Base-by-base conservation (phyloP, 2,888 invertebrate species). In the Paralinhomoeus sp. region DNA sequence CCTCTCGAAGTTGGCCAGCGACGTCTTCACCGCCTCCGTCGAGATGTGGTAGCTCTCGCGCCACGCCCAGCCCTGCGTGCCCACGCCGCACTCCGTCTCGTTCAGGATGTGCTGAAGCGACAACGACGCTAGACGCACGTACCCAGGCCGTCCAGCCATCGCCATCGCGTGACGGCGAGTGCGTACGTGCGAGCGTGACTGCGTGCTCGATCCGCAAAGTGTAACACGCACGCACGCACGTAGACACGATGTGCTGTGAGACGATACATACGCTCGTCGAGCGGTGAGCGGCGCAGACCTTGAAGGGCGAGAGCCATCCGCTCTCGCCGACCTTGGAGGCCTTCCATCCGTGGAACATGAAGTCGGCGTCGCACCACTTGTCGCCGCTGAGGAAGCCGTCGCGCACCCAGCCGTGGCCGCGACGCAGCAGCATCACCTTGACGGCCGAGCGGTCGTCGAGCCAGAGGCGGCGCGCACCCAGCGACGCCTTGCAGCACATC, bases 341-440 rank as follows among this genome's bases (percentile, higher is more conserved):
- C 46, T 57, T 57, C 52, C 54, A 55, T 18, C 54, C 56, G 37
- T 56, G 55, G 34, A 56, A 46, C 54, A 56, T 54, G 41, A 55
- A 55, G 45, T 54, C 53, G 20, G 37, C 24, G 7, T 51, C 51
- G 24, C 42, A 44, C 45, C 46, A 55, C 36, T 46, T 43, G 39
- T 55, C 56, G 2, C 44, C 44, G 1, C 53, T 50, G 24, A 56
- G 22, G 45, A 52, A 54, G 20, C 54, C 53, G 42, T 56, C 56
- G 15, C 53, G 44, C 24, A 53, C 42, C 41, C 41, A 41, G 41
- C 41, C 41, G 41, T 41, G 41, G 12, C 22, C 37, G 17, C 41
- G 41, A 12, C 41, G 21, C 27, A 27, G 27, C 12, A 27, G 27
- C 27, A 27, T 9, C 27, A 27, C 27, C 37, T 38, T 24, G 7